Conservation (phyloP, 2,113 vertebrate genomes). For the Ranitomeya variabilis region DNA sequence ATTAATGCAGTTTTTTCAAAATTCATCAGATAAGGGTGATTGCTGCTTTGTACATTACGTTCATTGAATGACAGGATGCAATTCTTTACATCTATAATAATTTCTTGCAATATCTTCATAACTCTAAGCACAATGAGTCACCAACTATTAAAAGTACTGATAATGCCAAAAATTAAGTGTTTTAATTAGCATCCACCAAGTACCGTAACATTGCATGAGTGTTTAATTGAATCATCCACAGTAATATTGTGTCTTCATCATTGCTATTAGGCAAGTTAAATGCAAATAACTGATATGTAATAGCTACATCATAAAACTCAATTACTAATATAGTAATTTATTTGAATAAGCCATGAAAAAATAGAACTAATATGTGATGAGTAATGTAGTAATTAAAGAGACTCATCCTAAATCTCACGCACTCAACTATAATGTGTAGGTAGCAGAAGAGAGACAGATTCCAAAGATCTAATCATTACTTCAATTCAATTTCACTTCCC, state of each 20-base stretch:
- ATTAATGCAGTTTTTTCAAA: constrained; percentile 20
- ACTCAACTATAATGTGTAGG: no score
- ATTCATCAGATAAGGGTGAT: constrained; percentile 45
- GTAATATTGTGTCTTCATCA: constrained; percentile 35
- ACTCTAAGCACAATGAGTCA: constrained; percentile 20
- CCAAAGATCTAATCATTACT: no score
- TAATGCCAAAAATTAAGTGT: constrained; percentile 48
- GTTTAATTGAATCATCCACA: constrained; percentile 36
- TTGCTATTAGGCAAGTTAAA: constrained; percentile 30
- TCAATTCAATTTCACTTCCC: no score
- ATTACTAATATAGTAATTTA: background rate
- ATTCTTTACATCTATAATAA: constrained; percentile 21
- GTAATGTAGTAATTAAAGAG: constrained; percentile 7
- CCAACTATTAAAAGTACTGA: constrained; percentile 32
- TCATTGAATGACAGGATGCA: constrained; percentile 14
- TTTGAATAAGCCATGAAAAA: constrained; percentile 14
- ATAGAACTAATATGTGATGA: background rate
- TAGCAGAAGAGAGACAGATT: no score
- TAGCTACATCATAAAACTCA: constrained; percentile 1
- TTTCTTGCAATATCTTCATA: constrained; percentile 40
- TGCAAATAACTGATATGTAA: constrained; percentile 34
- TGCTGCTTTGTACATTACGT: constrained; percentile 22
- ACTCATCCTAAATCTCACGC: no score
- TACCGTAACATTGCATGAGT: constrained; percentile 30
- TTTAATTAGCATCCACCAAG: constrained; percentile 53